phyloP scores from a whole-genome alignment of 1,140 invertebrate species.

The Drosophila rhopaloa region DNA sequence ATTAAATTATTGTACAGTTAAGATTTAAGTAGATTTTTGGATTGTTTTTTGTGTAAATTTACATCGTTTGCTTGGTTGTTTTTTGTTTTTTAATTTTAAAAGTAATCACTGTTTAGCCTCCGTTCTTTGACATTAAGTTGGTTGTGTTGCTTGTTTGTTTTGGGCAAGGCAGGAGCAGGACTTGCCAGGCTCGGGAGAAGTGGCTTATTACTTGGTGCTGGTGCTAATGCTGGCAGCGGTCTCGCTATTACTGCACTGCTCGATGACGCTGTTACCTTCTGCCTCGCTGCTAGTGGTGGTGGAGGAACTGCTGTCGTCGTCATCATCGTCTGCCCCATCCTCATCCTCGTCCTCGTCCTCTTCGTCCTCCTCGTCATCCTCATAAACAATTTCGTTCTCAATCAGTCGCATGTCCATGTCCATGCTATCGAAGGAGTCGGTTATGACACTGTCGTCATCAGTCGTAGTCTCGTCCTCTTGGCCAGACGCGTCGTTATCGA shows the following conservation, averaged over 20 bases:
- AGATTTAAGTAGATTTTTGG: constrained; percentile 47
- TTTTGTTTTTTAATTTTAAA: constrained; percentile 53
- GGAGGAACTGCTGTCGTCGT: constrained; percentile 55
- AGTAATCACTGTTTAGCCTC: constrained; percentile 82
- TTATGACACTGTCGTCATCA: constrained; percentile 75
- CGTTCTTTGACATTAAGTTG: constrained; percentile 82
- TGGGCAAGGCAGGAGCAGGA: constrained; percentile 56
- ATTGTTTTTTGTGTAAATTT: constrained; percentile 40
- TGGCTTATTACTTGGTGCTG: constrained; percentile 59
- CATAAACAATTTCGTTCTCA: constrained; percentile 64
- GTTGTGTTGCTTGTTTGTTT: constrained; percentile 53
- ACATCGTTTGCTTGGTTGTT: constrained; percentile 42
- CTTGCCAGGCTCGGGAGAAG: constrained; percentile 18
- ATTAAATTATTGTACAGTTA: constrained; percentile 73
- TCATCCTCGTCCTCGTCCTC: constrained; percentile 58
- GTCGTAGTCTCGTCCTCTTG: constrained; percentile 74
- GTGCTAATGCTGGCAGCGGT: constrained; percentile 53
- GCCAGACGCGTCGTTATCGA: constrained; percentile 62
- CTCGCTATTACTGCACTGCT: constrained; percentile 76
- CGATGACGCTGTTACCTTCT: constrained; percentile 79
- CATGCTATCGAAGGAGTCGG: constrained; percentile 71
- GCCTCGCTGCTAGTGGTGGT: constrained; percentile 69
- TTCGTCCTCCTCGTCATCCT: constrained; percentile 63
- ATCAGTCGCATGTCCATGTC: constrained; percentile 73
- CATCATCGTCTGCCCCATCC: constrained; percentile 38